Conservation (phyloP, 2,797 vertebrate species). For the Gila robusta region DNA sequence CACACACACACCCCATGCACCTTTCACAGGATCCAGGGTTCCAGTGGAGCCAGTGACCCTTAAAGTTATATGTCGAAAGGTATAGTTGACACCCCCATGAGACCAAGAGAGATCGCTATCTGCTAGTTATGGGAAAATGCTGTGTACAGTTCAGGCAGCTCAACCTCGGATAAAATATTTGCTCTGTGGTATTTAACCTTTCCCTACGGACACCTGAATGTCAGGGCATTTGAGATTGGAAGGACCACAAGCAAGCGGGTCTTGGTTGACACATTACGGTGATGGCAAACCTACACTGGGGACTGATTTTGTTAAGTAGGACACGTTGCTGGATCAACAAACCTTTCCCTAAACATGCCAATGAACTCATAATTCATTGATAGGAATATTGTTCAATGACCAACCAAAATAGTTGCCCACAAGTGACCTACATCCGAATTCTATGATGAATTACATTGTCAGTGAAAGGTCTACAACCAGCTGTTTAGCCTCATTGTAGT, state of each 20-base stretch:
- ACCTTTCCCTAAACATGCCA: neutral
- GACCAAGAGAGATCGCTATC: constrained; percentile 9
- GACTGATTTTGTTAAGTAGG: neutral
- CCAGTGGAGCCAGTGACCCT: constrained; percentile 35
- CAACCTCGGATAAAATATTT: neutral
- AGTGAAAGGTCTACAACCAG: constrained; percentile 13
- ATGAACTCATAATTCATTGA: neutral
- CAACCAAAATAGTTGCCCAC: neutral
- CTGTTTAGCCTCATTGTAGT: neutral
- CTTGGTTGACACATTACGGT: neutral
- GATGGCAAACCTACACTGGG: neutral
- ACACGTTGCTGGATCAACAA: neutral
- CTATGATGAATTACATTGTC: neutral
- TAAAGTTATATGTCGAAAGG: constrained; percentile 24
- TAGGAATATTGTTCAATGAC: too few relatives aligned
- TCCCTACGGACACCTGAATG: neutral
- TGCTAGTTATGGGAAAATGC: neutral
- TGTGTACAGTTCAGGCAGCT: constrained; percentile 14
- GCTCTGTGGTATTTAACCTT: neutral
- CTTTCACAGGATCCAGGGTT: neutral
- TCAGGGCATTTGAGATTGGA: constrained; percentile 15
- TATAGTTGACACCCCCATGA: neutral
- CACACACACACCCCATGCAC: neutral
- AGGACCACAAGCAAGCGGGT: constrained; percentile 9
- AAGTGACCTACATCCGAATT: neutral